Conservation (phyloP, 2,888 invertebrate species). For the Escarpia spicata region DNA sequence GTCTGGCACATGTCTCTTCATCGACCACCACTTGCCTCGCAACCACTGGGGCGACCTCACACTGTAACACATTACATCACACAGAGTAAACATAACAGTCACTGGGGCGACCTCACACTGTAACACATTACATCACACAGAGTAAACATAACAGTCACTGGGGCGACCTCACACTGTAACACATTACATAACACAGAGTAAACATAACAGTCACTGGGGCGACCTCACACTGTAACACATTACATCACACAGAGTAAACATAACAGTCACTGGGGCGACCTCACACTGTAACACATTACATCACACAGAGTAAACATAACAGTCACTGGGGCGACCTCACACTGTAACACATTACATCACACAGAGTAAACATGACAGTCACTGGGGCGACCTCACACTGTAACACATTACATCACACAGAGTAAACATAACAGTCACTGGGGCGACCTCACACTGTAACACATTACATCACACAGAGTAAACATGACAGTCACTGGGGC, state of each 20-base stretch:
- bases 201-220: conserved; percentile 65
- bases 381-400: too few relatives aligned
- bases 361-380: too few relatives aligned
- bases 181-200: not conserved
- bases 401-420: too few relatives aligned
- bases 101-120: conserved; percentile 67
- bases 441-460: too few relatives aligned
- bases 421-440: too few relatives aligned
- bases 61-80: conserved; percentile 47
- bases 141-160: conserved; percentile 63
- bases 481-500: too few relatives aligned
- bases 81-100: conserved; percentile 53
- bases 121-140: not conserved
- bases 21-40: conserved; percentile 68
- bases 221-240: conserved; percentile 62
- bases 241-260: not conserved
- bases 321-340: too few relatives aligned
- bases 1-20: conserved; percentile 65
- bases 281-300: too few relatives aligned
- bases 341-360: too few relatives aligned
- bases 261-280: too few relatives aligned
- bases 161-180: conserved; percentile 65
- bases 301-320: too few relatives aligned
- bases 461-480: too few relatives aligned
- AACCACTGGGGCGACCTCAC: conserved; percentile 68